Percentiles rank a stretch among this genome's conserved stretches.
Evolutionary conservation across 1,140 invertebrate species (phyloP).

Genomic region (Drosophila nannoptera): DNA sequence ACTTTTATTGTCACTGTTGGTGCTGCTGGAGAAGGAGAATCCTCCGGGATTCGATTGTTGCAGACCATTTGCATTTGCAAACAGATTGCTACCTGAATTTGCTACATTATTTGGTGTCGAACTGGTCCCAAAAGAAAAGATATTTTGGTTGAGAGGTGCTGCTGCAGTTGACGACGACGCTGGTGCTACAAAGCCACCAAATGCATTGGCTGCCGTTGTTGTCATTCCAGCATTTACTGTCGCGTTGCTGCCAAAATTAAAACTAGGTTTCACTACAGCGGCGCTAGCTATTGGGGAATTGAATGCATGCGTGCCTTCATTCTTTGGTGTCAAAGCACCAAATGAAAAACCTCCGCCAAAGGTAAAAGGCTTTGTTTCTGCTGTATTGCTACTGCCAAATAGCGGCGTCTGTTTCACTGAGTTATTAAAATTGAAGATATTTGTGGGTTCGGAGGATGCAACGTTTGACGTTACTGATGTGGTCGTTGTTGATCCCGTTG

Average conservation of each 20-base stretch:
- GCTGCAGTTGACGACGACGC: conserved; percentile 15
- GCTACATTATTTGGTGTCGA: conserved; percentile 2
- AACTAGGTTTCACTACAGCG: conserved; percentile 35
- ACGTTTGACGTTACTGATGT: too few relatives aligned
- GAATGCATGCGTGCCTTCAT: conserved; percentile 34
- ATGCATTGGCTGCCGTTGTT: conserved; percentile 10
- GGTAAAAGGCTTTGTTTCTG: too few relatives aligned
- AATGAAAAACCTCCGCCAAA: conserved; percentile 52
- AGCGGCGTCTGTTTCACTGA: too few relatives aligned
- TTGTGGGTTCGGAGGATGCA: too few relatives aligned
- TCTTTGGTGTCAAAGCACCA: conserved; percentile 32
- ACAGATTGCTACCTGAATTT: conserved; percentile 41
- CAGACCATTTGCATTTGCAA: conserved; percentile 45
- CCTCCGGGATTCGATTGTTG: conserved; percentile 33
- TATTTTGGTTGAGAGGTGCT: conserved; percentile 37
- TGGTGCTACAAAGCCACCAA: conserved; percentile 48
- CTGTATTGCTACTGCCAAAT: too few relatives aligned
- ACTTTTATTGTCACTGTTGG: conserved; percentile 4
- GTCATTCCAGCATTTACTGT: conserved; percentile 2
- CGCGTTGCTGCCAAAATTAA: conserved; percentile 44
- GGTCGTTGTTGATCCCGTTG: conserved; percentile 11
- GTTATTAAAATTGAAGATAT: too few relatives aligned
- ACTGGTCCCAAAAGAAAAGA: conserved; percentile 52
- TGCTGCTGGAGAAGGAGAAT: conserved; percentile 38
- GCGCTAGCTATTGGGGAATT: conserved; percentile 14